A percentile compares a stretch with the other conserved stretches of the same genome.
Conservation (phyloP, 30 jellyfish, hydroid and myxozoan genomes). For the Cassiopea andromeda region DNA sequence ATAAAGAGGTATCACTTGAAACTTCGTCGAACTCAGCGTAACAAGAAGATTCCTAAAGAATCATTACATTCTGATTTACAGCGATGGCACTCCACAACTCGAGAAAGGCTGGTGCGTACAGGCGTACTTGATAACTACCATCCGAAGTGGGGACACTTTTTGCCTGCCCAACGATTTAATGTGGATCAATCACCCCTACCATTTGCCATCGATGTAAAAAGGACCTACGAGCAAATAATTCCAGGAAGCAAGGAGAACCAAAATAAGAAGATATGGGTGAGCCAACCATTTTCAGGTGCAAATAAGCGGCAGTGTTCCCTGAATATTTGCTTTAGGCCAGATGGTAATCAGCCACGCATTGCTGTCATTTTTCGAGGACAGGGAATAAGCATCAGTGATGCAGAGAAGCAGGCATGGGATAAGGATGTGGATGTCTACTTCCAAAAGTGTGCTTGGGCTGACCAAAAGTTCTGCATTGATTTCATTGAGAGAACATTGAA, state of each 20-base stretch:
- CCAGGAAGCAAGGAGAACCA: not conserved
- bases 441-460: conserved; percentile 55
- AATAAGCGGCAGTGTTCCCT: conserved; percentile 54
- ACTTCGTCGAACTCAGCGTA: not conserved
- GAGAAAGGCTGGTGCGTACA: conserved; percentile 62
- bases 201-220: not conserved
- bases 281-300: conserved; percentile 52
- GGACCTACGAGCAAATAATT: not conserved
- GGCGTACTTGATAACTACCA: conserved; percentile 42
- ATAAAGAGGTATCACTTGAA: not conserved
- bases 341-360: conserved; percentile 21
- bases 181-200: conserved; percentile 53
- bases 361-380: conserved; percentile 64
- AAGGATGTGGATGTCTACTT: conserved; percentile 56
- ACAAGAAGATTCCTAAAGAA: not conserved
- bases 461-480: conserved; percentile 23
- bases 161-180: conserved; percentile 54
- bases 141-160: conserved; percentile 55
- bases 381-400: conserved; percentile 37
- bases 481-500: conserved; percentile 35
- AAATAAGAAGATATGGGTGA: conserved; percentile 40
- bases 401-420: conserved; percentile 41
- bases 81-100: conserved; percentile 52
- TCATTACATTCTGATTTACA: conserved; percentile 11
- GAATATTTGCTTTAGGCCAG: conserved; percentile 37